Percentiles rank a stretch among this genome's conserved stretches.
Conservation (phyloP, 2,797 vertebrate genomes). For the Lagodon rhomboides region DNA sequence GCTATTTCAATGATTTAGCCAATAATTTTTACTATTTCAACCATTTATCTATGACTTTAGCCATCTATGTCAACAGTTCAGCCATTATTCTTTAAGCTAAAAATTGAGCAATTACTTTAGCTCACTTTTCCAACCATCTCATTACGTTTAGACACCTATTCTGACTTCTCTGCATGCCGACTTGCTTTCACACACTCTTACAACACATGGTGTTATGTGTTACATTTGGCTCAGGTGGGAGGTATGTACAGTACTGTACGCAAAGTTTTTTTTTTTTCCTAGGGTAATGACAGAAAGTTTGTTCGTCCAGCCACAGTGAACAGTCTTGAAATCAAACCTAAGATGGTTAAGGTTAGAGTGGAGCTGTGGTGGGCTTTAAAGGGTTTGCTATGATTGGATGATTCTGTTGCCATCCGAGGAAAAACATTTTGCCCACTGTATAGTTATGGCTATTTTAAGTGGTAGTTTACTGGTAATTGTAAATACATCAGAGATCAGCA, state of each 20-base stretch:
- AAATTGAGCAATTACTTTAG: background rate
- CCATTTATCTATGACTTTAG: background rate
- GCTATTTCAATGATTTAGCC: background rate
- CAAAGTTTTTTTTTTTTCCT: no score
- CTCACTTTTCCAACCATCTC: background rate
- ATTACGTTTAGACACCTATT: background rate
- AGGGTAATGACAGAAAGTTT: no score
- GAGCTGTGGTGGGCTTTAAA: no score
- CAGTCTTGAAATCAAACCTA: no score
- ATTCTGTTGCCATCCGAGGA: no score
- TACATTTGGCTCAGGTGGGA: background rate
- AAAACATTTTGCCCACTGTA: background rate
- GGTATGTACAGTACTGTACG: no score
- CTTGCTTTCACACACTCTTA: background rate
- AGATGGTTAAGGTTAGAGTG: no score
- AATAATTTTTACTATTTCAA: background rate
- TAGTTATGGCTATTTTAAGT: background rate
- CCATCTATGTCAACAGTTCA: background rate
- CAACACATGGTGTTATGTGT: background rate
- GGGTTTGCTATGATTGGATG: no score
- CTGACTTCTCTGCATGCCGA: background rate
- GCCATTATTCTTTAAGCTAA: background rate
- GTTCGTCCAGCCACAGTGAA: no score
- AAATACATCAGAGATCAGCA: background rate
- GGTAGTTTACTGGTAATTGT: background rate